A percentile compares a stretch with the other conserved stretches of the same genome.
Conservation (phyloP, 2,113 vertebrate genomes). For the Barbus barbus region DNA sequence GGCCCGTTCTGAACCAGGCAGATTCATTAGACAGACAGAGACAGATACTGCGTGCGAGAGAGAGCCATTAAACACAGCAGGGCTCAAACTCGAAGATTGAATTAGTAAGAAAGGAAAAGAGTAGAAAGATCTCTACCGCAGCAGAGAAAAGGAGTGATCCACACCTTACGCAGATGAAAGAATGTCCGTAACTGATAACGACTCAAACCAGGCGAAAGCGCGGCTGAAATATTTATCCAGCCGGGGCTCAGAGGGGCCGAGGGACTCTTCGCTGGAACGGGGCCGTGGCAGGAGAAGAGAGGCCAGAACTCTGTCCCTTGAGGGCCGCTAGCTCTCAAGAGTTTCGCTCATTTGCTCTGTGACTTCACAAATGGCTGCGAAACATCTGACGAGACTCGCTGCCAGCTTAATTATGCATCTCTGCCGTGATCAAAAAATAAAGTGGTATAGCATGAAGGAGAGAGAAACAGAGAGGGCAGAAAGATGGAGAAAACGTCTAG, state of each 20-base stretch:
- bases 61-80: slow-evolving; percentile 42
- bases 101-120: neutral
- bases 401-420: slow-evolving; percentile 36
- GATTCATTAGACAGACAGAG: slow-evolving; percentile 29
- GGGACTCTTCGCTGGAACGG: slow-evolving; percentile 15
- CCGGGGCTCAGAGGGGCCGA: neutral
- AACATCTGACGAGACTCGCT: slow-evolving; percentile 30
- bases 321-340: slow-evolving; percentile 40
- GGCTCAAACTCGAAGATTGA: slow-evolving; percentile 3
- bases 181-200: slow-evolving; percentile 11
- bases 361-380: no score
- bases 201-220: neutral
- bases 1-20: slow-evolving; percentile 26
- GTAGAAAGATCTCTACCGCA: slow-evolving; percentile 21
- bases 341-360: slow-evolving; percentile 56
- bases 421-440: slow-evolving; percentile 11
- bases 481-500: neutral
- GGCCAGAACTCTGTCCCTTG: slow-evolving; percentile 10
- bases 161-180: slow-evolving; percentile 33
- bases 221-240: slow-evolving; percentile 33
- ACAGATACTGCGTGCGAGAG: neutral
- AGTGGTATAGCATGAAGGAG: neutral
- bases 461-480: no score
- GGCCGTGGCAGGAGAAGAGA: slow-evolving; percentile 53
- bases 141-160: neutral